These are phyloP conservation scores for Heliothis subflexa DNA, from an alignment of 1,140 invertebrate genomes.

Conservation along the genomic window DNA sequence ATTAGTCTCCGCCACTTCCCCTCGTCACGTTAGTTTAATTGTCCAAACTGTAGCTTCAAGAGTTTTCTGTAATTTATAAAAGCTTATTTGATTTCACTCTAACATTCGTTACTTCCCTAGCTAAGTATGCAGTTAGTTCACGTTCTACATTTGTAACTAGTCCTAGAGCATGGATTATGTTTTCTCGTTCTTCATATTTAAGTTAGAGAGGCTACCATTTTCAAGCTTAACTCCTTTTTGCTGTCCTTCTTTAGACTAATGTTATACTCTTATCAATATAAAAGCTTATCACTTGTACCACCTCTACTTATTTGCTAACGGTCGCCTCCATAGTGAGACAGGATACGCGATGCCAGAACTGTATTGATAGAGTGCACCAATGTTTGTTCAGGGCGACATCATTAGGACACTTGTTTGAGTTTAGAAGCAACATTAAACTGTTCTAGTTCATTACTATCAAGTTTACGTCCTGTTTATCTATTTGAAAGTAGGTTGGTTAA, in stretches of 20 bases:
- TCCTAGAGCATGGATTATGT: too few relatives aligned
- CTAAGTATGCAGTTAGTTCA: too few relatives aligned
- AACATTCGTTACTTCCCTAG: too few relatives aligned
- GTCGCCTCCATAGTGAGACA: conserved; percentile 15
- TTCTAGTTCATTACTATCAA: not conserved
- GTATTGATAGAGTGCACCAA: conserved; percentile 19
- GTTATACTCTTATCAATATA: too few relatives aligned
- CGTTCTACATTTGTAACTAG: too few relatives aligned
- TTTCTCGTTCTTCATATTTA: too few relatives aligned
- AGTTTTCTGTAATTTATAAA: not conserved
- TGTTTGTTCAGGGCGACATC: conserved; percentile 16
- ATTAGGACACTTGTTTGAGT: conserved; percentile 14
- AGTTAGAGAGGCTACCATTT: not conserved
- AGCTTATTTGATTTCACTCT: not conserved
- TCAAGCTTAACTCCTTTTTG: not conserved
- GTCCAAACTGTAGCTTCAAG: not conserved
- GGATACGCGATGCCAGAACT: conserved; percentile 24
- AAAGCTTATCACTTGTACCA: conserved; percentile 4
- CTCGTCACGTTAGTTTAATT: not conserved
- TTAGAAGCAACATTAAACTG: not conserved
- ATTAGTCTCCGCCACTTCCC: conserved; percentile 28
- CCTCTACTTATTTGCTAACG: not conserved
- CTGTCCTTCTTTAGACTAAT: not conserved
- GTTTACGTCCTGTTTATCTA: too few relatives aligned
- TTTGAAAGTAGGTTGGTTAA: too few relatives aligned